Percentiles rank a stretch among this genome's conserved stretches.
These are phyloP conservation scores for Drosophila tanythrix DNA, from an alignment of 2,888 invertebrate genomes.

Conservation along the genomic window DNA sequence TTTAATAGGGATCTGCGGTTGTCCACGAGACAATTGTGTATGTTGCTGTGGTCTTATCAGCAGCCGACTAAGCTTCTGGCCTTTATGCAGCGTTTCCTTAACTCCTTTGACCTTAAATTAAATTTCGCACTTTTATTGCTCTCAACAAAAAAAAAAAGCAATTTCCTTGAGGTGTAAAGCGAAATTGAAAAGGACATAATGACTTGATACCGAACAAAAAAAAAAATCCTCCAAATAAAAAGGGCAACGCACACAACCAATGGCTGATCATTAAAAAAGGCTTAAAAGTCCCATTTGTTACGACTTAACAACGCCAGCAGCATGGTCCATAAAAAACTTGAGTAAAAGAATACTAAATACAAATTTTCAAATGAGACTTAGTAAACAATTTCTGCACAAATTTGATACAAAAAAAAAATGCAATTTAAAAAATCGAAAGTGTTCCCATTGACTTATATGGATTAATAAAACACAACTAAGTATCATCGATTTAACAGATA, in stretches of 20 bases:
- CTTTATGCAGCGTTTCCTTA: constrained; percentile 35
- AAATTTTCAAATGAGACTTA: constrained; percentile 21
- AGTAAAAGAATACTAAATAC: constrained; percentile 12
- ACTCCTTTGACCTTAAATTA: constrained; percentile 63
- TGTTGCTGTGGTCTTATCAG: constrained; percentile 22
- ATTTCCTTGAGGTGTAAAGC: constrained; percentile 73
- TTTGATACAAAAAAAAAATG: not conserved
- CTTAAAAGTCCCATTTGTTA: constrained; percentile 67
- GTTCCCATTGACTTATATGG: not conserved
- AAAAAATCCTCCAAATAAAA: constrained; percentile 30
- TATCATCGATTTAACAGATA: not conserved
- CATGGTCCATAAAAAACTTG: constrained; percentile 28
- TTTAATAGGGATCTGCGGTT: constrained; percentile 67
- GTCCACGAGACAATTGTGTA: constrained; percentile 10
- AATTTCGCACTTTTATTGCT: constrained; percentile 73
- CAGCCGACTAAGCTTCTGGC: constrained; percentile 32
- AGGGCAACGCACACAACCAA: constrained; percentile 24
- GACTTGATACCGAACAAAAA: constrained; percentile 50
- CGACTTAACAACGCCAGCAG: constrained; percentile 58
- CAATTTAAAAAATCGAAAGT: not conserved
- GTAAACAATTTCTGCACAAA: not conserved
- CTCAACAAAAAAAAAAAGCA: constrained; percentile 62
- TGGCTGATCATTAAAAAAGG: constrained; percentile 75
- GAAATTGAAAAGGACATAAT: constrained; percentile 77
- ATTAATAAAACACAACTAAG: not conserved